These are phyloP conservation scores for Pollachius pollachius DNA, from an alignment of 2,113 vertebrate species.

Conservation along the genomic window DNA sequence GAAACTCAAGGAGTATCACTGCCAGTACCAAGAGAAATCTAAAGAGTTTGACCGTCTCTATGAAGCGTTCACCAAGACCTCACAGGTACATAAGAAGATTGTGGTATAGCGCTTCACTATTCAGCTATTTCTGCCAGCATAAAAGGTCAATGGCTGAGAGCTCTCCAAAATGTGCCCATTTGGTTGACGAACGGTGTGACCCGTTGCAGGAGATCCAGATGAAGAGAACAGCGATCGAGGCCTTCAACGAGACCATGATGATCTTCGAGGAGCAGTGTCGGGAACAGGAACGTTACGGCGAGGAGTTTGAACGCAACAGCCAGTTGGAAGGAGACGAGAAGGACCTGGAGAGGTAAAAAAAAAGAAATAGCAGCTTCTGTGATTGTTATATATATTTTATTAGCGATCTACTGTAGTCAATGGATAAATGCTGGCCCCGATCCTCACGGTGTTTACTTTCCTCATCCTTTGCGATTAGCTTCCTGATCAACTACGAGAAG, in stretches of 20 bases:
- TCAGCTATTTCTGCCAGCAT: not conserved
- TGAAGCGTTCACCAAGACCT: slow-evolving; percentile 90
- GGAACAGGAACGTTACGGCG: slow-evolving; percentile 87
- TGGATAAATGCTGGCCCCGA: not conserved
- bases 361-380: not conserved
- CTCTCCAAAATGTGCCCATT: not conserved
- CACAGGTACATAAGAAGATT: slow-evolving; percentile 76
- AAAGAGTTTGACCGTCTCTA: slow-evolving; percentile 91
- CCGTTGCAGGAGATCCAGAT: slow-evolving; percentile 89
- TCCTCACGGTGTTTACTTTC: slow-evolving; percentile 16
- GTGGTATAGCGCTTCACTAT: too few species aligned
- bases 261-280: slow-evolving; percentile 95
- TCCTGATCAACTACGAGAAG: slow-evolving; percentile 94
- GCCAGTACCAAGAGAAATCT: slow-evolving; percentile 91
- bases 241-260: slow-evolving; percentile 93
- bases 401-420: too few species aligned
- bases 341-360: slow-evolving; percentile 86
- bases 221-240: slow-evolving; percentile 93
- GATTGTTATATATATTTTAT: not conserved
- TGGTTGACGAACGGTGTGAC: not conserved
- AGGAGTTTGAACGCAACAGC: slow-evolving; percentile 86
- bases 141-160: not conserved
- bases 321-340: slow-evolving; percentile 83
- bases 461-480: slow-evolving; percentile 66
- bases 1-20: slow-evolving; percentile 91